These are phyloP conservation scores for Perdix hodgsoniae DNA, from an alignment of 2,797 vertebrate genomes.

Conservation along the genomic window DNA sequence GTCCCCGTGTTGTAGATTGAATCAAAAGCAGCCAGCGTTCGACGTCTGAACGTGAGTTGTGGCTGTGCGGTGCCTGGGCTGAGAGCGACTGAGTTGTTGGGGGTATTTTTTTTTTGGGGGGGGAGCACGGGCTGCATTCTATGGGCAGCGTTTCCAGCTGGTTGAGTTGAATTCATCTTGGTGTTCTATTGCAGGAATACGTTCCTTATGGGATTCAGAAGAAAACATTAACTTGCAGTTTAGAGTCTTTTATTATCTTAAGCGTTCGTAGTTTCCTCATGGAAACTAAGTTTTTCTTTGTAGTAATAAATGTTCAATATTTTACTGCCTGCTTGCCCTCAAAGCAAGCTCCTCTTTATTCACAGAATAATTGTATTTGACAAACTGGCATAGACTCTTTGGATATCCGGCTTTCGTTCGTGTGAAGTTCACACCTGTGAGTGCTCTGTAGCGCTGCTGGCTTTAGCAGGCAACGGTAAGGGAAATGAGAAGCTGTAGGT, in stretches of 20 bases:
- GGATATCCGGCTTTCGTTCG: neutral
- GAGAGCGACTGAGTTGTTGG: neutral
- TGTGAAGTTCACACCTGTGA: neutral
- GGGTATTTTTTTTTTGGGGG: neutral
- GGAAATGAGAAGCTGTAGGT: neutral
- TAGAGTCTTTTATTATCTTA: neutral
- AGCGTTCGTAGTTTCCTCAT: neutral
- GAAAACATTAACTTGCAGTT: neutral
- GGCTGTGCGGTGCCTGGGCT: neutral
- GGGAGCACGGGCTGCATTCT: neutral
- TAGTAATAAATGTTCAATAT: neutral
- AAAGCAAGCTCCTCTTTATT: neutral
- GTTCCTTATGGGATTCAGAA: neutral
- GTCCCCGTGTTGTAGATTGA: neutral
- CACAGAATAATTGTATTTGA: neutral
- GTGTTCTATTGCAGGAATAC: neutral
- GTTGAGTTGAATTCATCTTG: neutral
- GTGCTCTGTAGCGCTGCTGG: neutral
- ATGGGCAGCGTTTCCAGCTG: neutral
- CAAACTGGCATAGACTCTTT: neutral
- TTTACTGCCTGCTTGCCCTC: no score
- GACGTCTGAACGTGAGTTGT: neutral
- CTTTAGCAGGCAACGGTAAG: neutral
- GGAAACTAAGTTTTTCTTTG: neutral
- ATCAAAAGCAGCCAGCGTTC: neutral